These are phyloP conservation scores for Momotus momota DNA, from an alignment of 2,797 vertebrate genomes.

Conservation along the genomic window DNA sequence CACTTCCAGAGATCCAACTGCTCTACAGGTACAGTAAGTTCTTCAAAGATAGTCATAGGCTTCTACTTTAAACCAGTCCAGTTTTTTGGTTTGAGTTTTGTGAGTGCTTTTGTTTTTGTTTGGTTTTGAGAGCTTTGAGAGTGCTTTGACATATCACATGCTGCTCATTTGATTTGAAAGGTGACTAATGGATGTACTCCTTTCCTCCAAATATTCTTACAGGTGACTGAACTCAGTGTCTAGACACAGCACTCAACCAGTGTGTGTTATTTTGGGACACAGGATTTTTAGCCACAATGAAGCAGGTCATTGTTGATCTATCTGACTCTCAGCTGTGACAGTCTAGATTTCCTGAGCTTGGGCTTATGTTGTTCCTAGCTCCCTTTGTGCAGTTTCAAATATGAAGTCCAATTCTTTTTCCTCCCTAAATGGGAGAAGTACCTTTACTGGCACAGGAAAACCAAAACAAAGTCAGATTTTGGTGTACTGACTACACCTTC, in stretches of 20 bases:
- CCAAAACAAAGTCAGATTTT: not conserved
- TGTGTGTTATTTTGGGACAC: not conserved
- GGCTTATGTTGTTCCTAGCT: not conserved
- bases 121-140: not conserved
- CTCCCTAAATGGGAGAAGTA: not conserved
- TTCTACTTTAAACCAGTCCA: not conserved
- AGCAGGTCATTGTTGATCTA: not conserved
- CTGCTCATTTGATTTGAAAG: not conserved
- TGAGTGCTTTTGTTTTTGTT: fast-evolving
- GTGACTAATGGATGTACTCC: not conserved
- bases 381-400: not conserved
- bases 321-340: not conserved
- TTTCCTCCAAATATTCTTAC: not conserved
- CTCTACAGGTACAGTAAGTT: not conserved
- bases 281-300: not conserved
- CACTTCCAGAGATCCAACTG: not conserved
- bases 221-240: not conserved
- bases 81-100: fast-evolving
- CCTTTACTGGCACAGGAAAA: not conserved
- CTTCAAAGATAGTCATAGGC: not conserved
- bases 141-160: not conserved
- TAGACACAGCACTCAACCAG: not conserved
- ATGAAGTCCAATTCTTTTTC: not conserved
- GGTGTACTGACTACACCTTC: not conserved
- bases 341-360: not conserved